Base-by-base conservation (phyloP, 2,888 invertebrate species). In the Limnephilus rhombicus region DNA sequence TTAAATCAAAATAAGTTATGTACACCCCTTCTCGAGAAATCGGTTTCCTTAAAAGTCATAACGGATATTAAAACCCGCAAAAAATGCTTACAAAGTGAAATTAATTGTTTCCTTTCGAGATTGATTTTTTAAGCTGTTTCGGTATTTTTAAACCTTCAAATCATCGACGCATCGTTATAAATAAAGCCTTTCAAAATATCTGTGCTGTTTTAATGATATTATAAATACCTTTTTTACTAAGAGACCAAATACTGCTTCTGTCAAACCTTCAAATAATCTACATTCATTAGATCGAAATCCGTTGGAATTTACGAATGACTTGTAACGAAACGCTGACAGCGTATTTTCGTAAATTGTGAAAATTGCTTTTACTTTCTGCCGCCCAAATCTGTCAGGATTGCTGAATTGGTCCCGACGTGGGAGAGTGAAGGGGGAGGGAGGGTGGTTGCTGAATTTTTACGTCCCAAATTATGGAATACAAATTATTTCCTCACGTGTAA, bases 401-500 rank as follows among this genome's bases (percentile, higher is more conserved):
- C 68, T 68, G 68, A 68, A 68, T 68, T 68, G 68, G 68, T 24
- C 68, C 68, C 68, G 68, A 68, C 9, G 24, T n/a, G 24, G 7
- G 68, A n/a, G 68, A 9, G 68, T 9, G 68, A 7, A n/a, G n/a
- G 24, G 24, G 68, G 68, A 9, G 24, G 68, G 68, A 0, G 68
- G 68, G 24, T 24, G 24, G 24, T 68, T 68, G 24, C n/a, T 68
- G 68, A 68, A 68, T 68, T 89, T 81, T 90, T 83, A 82, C 90
- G 82, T 82, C 45, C 41, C 81, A 81, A 90, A 90, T 90, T 82
- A 90, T 81, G 81, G 53, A 90, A 90, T 90, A 90, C 90, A 82
- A 90, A 90, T 90, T 81, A 83, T 90, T 49, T 90, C 81, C 82
- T 90, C 82, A 82, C 82, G 88, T 45, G 41, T 37, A 34, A 82